These are phyloP conservation scores for Nasonia oneida DNA, from an alignment of 2,888 invertebrate species.

Conservation along the genomic window DNA sequence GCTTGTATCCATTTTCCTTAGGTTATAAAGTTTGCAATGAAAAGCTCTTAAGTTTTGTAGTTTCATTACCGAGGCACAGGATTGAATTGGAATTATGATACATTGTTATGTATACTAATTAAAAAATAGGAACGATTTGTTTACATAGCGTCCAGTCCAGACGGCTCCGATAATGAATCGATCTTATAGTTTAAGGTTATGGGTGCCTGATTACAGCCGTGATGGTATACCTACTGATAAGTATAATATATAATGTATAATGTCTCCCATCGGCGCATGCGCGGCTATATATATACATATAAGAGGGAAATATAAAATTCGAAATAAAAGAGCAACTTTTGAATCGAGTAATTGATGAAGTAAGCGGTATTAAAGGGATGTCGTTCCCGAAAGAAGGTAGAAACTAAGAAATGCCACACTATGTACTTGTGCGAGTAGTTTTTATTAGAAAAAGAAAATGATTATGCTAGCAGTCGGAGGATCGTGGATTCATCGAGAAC, in stretches of 20 bases:
- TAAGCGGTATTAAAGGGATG: too few species aligned
- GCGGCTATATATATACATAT: too few species aligned
- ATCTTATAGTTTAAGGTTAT: not conserved
- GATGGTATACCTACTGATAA: too few species aligned
- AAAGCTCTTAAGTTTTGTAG: not conserved
- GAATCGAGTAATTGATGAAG: too few species aligned
- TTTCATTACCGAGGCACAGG: not conserved
- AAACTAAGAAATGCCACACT: not conserved
- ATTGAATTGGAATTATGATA: not conserved
- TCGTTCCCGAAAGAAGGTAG: too few species aligned
- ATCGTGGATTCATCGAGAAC: not conserved
- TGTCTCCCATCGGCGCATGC: too few species aligned
- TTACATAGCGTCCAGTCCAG: constrained; percentile 6
- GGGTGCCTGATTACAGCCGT: not conserved
- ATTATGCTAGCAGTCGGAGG: constrained; percentile 48
- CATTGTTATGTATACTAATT: not conserved
- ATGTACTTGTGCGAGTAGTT: constrained; percentile 44
- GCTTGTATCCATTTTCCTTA: not conserved
- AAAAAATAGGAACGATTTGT: not conserved
- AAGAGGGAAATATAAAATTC: too few species aligned
- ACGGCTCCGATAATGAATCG: too few species aligned
- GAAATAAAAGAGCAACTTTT: too few species aligned
- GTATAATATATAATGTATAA: too few species aligned
- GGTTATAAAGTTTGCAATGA: not conserved
- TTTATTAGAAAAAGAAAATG: constrained; percentile 49